These are phyloP conservation scores for Euphydryas editha DNA, from an alignment of 2,888 invertebrate genomes.

Conservation along the genomic window DNA sequence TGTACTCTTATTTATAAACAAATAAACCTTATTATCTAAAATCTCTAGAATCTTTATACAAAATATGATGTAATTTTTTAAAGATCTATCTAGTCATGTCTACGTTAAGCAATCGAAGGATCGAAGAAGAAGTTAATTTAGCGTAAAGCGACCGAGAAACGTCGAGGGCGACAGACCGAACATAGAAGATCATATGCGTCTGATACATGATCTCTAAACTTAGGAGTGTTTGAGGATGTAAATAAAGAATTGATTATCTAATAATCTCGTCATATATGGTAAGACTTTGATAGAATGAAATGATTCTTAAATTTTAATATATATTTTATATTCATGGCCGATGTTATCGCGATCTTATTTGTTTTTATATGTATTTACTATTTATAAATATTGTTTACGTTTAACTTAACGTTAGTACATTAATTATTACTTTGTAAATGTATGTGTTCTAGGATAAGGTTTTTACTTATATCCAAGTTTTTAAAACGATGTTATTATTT, in stretches of 20 bases:
- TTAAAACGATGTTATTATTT: no score
- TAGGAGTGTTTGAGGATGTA: constrained; percentile 9
- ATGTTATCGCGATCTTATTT: constrained; percentile 4
- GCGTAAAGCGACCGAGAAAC: constrained; percentile 22
- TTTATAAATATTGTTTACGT: no score
- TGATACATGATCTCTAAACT: constrained; percentile 11
- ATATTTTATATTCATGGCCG: neutral
- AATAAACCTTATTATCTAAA: no score
- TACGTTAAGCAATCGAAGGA: constrained; percentile 10
- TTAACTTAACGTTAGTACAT: neutral
- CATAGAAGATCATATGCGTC: constrained; percentile 16
- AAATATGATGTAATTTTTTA: no score
- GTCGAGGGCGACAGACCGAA: constrained; percentile 11
- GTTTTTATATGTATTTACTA: neutral
- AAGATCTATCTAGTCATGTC: neutral
- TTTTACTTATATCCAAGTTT: neutral
- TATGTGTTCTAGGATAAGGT: neutral
- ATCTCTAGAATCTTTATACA: no score
- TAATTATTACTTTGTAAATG: neutral
- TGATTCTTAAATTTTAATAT: neutral
- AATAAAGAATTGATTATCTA: constrained; percentile 10
- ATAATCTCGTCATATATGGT: constrained; percentile 4
- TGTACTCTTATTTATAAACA: no score
- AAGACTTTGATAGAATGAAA: constrained; percentile 1
- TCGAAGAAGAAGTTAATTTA: constrained; percentile 30